Evolutionary conservation across 2,888 invertebrate species (phyloP), one percentile per base, ranked within the genome.

Genomic region (Xylophagus ater): DNA sequence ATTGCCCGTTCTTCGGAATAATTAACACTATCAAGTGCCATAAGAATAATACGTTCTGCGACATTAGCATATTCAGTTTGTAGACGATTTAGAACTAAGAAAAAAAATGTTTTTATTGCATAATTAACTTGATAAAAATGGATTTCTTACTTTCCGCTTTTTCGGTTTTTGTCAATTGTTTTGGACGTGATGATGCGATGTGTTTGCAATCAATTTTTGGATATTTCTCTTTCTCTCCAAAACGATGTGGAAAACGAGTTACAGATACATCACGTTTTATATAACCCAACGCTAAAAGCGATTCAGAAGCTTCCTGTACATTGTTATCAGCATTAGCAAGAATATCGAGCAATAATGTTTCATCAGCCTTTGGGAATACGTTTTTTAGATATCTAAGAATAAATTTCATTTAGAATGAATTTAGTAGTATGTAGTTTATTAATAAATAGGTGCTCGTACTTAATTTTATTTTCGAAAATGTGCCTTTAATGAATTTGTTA

Each of bases 281-380:
- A 58, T 84, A 89, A 0, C 92, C 92, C 75, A 88, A 76, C 7
- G 76, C 70, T 24, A 81, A 69, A 9, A 92, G 69, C 48, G 77
- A 78, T 51, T 89, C 87, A 8, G 88, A 83, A 2, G 89, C 84
- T 51, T 79, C 84, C 59, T 87, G 86, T 6, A 92, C 89, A 62
- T 89, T 90, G 60, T 89, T 89, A 53, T 92, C 90, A 51, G 85
- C 81, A 60, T 81, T 85, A 34, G 83, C 79, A 35, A 89, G 66
- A 28, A 87, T 72, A 53, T 92, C 90, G 37, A 90, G 69, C 20
- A 92, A 76, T 29, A 89, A 61, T 15, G 84, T 86, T 60, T 90
- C 90, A 53, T 92, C 90, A 0, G 85, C 89, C 63, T 86, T 81
- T 1, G 89, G 86, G 60, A 89, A 92, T 52, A 90, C 77, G 53